Evolutionary conservation across 2,888 invertebrate genomes (phyloP), one percentile per base, ranked within the genome.

Genomic region (Nemotelus nigrinus): DNA sequence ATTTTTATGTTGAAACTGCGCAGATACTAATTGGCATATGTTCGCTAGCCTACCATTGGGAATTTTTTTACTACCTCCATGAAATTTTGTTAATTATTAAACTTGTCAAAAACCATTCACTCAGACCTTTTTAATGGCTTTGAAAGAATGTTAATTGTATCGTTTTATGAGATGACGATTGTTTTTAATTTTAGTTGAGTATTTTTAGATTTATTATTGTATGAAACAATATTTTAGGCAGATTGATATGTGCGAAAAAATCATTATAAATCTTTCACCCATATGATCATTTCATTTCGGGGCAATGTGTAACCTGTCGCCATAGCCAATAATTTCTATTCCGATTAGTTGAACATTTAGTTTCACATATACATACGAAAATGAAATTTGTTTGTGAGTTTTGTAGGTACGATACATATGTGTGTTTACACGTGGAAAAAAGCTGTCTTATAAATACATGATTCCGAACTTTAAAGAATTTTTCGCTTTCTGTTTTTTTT

Each of bases 261-360:
- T 25, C 25, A 25, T 25, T 25, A 25, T 67, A 67, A 67, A 67
- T 67, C 67, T 48, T 25, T 67, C 67, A 48, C 67, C 48, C 67
- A 48, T 67, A 48, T 48, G 67, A 48, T 25, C 25, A 25, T 48
- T 48, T 67, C 10, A 48, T 67, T 50, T 48, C 44, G n/a, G 47
- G 67, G 67, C 67, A 48, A 67, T 67, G 39, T 67, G 67, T 67
- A 67, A 48, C 47, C 48, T 67, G 67, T 67, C 67, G 25, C 48
- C 25, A 25, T 25, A 25, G 25, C 25, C 39, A 47, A 67, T 67
- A 67, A 67, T 67, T 67, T 67, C 7, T 4, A 5, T 25, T 48
- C 47, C 48, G n/a, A 67, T 67, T 48, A 67, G 67, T 39, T 65
- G 4, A 4, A n/a, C 48, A 50, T 67, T 47, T 67, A 67, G 39